These are phyloP conservation scores for Hirundo rustica DNA, from an alignment of 2,797 vertebrate species.

Conservation along the genomic window DNA sequence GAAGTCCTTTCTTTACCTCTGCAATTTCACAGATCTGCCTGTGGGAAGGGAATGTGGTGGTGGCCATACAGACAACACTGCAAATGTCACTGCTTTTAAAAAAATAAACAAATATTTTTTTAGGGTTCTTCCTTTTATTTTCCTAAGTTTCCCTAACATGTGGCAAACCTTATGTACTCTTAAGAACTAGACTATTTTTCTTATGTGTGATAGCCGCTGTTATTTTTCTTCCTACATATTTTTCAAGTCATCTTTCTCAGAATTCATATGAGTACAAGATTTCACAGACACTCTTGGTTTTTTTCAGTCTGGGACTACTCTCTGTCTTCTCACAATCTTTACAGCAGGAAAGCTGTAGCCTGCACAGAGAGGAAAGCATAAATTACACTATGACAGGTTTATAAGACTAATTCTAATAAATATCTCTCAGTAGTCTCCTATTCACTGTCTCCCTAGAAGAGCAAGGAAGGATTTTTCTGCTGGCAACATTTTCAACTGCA, in stretches of 20 bases:
- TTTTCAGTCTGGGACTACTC: background rate
- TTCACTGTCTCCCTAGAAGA: background rate
- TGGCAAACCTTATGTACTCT: background rate
- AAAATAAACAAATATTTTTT: background rate
- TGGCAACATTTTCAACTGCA: background rate
- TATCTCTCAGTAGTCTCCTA: conserved; percentile 21
- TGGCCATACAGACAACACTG: background rate
- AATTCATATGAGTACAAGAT: background rate
- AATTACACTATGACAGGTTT: conserved; percentile 37
- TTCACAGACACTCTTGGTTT: background rate
- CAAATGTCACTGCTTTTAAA: background rate
- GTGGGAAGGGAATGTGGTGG: background rate
- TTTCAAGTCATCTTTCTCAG: conserved; percentile 21
- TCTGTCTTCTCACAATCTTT: conserved; percentile 25
- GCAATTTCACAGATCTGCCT: conserved; percentile 4
- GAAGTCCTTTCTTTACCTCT: conserved; percentile 43
- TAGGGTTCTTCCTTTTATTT: background rate
- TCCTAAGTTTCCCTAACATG: background rate
- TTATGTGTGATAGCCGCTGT: background rate
- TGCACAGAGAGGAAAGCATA: conserved; percentile 32
- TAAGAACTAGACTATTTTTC: conserved; percentile 30
- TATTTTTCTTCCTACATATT: conserved; percentile 28
- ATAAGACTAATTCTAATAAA: conserved; percentile 58
- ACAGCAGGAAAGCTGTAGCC: conserved; percentile 8
- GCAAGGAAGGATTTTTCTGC: background rate